Evolutionary conservation across 1,140 invertebrate species (phyloP).

Genomic region (Bombus sibiricus): DNA sequence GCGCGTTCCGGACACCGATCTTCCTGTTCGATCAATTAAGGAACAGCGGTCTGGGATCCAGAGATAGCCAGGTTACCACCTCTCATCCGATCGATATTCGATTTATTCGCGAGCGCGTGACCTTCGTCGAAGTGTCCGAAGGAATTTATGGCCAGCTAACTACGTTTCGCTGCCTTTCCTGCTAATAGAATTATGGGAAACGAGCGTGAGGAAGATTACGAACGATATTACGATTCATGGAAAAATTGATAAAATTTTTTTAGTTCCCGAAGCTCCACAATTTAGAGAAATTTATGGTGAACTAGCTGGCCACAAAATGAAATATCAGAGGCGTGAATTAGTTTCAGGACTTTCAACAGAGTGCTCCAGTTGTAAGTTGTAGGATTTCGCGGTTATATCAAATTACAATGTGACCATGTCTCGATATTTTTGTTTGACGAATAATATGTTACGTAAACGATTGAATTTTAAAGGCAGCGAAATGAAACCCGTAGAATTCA

Average conservation of each 20-base stretch:
- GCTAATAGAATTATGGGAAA: neutral
- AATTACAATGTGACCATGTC: too few relatives aligned
- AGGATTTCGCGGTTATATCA: too few relatives aligned
- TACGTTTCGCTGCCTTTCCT: neutral
- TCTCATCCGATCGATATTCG: conserved; percentile 42
- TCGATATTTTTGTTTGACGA: too few relatives aligned
- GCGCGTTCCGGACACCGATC: conserved; percentile 43
- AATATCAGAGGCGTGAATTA: too few relatives aligned
- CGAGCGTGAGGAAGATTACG: neutral
- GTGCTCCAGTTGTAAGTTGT: too few relatives aligned
- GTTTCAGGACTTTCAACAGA: too few relatives aligned
- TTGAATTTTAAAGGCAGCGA: too few relatives aligned
- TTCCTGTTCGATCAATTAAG: conserved; percentile 65
- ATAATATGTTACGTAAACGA: too few relatives aligned
- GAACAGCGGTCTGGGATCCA: conserved; percentile 44
- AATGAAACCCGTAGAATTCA: too few relatives aligned
- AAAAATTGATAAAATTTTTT: neutral
- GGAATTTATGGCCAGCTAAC: neutral
- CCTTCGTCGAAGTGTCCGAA: neutral
- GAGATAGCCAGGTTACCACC: conserved; percentile 35
- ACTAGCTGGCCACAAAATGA: too few relatives aligned
- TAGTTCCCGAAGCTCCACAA: too few relatives aligned
- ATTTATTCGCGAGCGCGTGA: conserved; percentile 38
- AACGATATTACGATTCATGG: neutral
- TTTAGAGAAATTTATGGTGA: too few relatives aligned